phyloP scores from a whole-genome alignment of 2,888 invertebrate species.

The Argynnis bischoffii region DNA sequence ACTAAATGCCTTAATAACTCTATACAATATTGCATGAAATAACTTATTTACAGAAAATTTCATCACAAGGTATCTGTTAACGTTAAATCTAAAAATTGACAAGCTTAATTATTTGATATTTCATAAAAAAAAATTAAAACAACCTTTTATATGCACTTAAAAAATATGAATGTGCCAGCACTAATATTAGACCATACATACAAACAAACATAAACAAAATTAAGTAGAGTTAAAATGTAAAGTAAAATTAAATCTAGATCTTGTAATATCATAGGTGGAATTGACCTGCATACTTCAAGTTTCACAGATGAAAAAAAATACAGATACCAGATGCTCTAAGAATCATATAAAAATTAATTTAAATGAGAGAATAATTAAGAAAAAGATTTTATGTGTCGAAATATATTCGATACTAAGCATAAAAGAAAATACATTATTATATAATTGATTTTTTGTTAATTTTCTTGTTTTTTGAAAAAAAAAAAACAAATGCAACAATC shows the following conservation, averaged over 20 bases:
- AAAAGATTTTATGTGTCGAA: too few relatives aligned
- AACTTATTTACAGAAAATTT: constrained; percentile 50
- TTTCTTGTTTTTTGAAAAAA: constrained; percentile 27
- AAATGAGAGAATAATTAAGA: too few relatives aligned
- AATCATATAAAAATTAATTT: too few relatives aligned
- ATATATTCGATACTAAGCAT: too few relatives aligned
- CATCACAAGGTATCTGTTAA: constrained; percentile 46
- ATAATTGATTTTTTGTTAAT: constrained; percentile 10
- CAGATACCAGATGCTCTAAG: too few relatives aligned
- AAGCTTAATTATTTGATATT: constrained; percentile 25
- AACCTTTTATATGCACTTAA: constrained; percentile 28
- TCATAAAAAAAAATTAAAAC: constrained; percentile 33
- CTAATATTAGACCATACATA: constrained; percentile 32
- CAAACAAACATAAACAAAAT: constrained; percentile 29
- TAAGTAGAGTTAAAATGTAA: constrained; percentile 17
- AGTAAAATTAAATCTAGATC: constrained; percentile 15
- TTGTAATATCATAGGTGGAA: not conserved
- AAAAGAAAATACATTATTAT: constrained; percentile 8
- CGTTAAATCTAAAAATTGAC: constrained; percentile 19
- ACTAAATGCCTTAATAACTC: constrained; percentile 1
- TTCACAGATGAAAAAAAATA: not conserved
- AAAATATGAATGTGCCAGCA: constrained; percentile 36
- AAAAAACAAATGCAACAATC: constrained; percentile 37
- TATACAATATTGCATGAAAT: constrained; percentile 33
- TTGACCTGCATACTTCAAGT: not conserved